Conservation (phyloP, 1,140 invertebrate genomes). For the Vanessa tameamea region DNA sequence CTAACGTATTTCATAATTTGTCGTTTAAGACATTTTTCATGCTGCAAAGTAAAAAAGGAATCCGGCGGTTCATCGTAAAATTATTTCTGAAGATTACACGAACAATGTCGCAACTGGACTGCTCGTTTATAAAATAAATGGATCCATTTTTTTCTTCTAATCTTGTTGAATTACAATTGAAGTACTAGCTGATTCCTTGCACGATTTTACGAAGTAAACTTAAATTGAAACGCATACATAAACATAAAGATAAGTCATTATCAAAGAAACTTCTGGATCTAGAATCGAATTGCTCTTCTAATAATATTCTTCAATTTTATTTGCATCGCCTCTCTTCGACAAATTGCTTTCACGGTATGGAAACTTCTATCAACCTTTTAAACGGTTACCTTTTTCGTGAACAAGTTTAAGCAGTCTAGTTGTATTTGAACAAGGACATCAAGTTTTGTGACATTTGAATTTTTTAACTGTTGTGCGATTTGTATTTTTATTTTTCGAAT, state of each 20-base stretch:
- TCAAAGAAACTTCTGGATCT: constrained; percentile 35
- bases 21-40: neutral
- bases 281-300: constrained; percentile 36
- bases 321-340: constrained; percentile 30
- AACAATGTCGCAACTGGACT: neutral
- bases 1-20: neutral
- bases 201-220: constrained; percentile 1
- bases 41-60: too few relatives aligned
- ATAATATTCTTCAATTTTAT: constrained; percentile 40
- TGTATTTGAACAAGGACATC: neutral
- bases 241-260: constrained; percentile 4
- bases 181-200: neutral
- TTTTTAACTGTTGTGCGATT: neutral
- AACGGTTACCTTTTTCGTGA: constrained; percentile 30
- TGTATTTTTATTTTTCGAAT: too few relatives aligned
- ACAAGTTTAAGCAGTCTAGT: constrained; percentile 28
- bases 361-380: constrained; percentile 32
- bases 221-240: constrained; percentile 4
- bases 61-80: neutral
- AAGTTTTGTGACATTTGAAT: neutral
- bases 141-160: neutral
- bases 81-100: neutral
- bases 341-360: constrained; percentile 41
- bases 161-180: neutral
- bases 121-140: neutral